Conservation (phyloP, 1,140 invertebrate genomes). For the Gryllus bimaculatus region DNA sequence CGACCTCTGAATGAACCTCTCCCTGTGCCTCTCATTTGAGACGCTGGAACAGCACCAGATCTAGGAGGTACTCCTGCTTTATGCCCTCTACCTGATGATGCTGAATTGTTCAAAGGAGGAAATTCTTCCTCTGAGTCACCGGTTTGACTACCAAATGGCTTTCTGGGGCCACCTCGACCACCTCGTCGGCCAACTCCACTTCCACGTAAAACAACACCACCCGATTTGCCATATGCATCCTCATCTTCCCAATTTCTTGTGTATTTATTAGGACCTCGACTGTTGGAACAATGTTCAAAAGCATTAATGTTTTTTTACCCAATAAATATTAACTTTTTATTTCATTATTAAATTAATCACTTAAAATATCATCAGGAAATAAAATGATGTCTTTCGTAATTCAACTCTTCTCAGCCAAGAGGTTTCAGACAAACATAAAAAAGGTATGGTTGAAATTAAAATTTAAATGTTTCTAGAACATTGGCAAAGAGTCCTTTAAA, state of each 20-base stretch:
- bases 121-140: slow-evolving; percentile 21
- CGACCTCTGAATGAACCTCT: background rate
- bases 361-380: too few relatives aligned
- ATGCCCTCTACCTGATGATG: background rate
- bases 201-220: slow-evolving; percentile 16
- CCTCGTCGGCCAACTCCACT: slow-evolving; percentile 21
- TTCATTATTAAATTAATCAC: too few relatives aligned
- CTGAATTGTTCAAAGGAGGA: slow-evolving; percentile 13
- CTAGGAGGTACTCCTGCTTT: background rate
- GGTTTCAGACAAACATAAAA: too few relatives aligned
- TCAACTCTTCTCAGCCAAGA: too few relatives aligned
- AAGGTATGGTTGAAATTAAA: too few relatives aligned
- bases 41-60: background rate
- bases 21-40: background rate
- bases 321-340: background rate
- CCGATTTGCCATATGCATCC: slow-evolving; percentile 60
- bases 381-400: too few relatives aligned
- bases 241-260: slow-evolving; percentile 87
- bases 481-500: too few relatives aligned
- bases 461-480: too few relatives aligned
- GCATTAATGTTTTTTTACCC: background rate
- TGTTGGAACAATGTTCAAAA: slow-evolving; percentile 30
- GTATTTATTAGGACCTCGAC: slow-evolving; percentile 83
- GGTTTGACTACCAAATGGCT: background rate
- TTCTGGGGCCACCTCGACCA: slow-evolving; percentile 19